A percentile compares a stretch with the other conserved stretches of the same genome.
phyloP scores from a whole-genome alignment of 2,888 invertebrate genomes.

The Ichneumoninae sp. region DNA sequence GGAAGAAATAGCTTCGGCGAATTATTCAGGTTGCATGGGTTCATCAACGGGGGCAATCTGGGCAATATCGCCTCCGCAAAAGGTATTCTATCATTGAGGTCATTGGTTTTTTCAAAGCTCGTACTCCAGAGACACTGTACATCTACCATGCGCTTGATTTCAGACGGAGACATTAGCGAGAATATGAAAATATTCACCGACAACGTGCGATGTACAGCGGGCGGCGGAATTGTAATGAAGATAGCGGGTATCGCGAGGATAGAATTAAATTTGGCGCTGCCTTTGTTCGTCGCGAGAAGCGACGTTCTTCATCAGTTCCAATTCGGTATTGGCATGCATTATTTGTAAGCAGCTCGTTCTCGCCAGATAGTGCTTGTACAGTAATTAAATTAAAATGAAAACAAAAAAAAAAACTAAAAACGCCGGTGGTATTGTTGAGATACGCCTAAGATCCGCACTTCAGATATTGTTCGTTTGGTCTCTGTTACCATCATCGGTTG shows the following conservation, averaged over 20 bases:
- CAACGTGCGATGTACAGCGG: constrained; percentile 90
- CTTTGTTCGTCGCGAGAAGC: constrained; percentile 87
- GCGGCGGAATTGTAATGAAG: constrained; percentile 93
- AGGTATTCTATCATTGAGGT: constrained; percentile 42
- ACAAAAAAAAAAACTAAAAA: constrained; percentile 35
- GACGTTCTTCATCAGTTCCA: constrained; percentile 92
- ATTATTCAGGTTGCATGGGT: constrained; percentile 94
- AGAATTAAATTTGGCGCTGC: constrained; percentile 97
- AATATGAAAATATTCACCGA: constrained; percentile 84
- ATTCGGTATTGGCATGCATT: constrained; percentile 93
- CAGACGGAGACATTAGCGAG: constrained; percentile 84
- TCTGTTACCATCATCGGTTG: constrained; percentile 30
- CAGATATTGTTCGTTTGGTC: constrained; percentile 7
- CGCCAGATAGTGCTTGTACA: constrained; percentile 69
- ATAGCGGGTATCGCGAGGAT: constrained; percentile 94
- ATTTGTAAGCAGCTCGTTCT: constrained; percentile 86
- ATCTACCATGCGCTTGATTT: constrained; percentile 65
- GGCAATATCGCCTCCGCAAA: constrained; percentile 82
- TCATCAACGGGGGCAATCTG: constrained; percentile 95
- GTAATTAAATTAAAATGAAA: neutral
- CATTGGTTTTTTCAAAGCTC: neutral
- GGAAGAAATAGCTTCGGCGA: constrained; percentile 92
- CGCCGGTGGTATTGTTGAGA: neutral
- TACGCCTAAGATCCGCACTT: neutral
- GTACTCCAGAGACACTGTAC: neutral